phyloP scores from a whole-genome alignment of 2,797 vertebrate genomes.

The Sorex maritimensis region DNA sequence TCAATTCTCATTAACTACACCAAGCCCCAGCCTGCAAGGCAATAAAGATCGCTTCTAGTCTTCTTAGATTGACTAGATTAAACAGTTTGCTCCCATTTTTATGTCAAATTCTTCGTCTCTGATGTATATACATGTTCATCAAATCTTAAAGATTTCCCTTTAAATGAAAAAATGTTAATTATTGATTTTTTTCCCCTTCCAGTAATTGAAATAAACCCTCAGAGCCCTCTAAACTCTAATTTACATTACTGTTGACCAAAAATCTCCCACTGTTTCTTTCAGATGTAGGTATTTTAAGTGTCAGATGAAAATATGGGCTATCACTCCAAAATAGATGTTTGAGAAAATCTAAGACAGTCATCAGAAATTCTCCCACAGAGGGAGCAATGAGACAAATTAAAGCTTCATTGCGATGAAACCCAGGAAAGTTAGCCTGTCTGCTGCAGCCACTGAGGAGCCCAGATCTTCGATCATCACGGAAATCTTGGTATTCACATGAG shows the following conservation, averaged over 20 bases:
- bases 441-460: conserved; percentile 76
- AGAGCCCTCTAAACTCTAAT: conserved; percentile 13
- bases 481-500: conserved; percentile 79
- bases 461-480: conserved; percentile 81
- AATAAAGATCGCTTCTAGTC: not conserved
- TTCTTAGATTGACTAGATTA: not conserved
- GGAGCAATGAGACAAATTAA: conserved; percentile 87
- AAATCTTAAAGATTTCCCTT: conserved; percentile 23
- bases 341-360: conserved; percentile 54
- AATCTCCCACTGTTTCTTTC: conserved; percentile 20
- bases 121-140: not conserved
- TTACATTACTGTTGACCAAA: not conserved
- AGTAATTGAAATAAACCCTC: conserved; percentile 20
- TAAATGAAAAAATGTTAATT: conserved; percentile 25
- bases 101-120: conserved; percentile 7
- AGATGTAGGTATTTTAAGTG: conserved; percentile 12
- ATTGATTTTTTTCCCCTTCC: not conserved
- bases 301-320: conserved; percentile 59
- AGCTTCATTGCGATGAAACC: conserved; percentile 82
- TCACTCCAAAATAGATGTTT: conserved; percentile 77
- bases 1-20: not conserved
- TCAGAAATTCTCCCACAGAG: conserved; percentile 78
- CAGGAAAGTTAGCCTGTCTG: conserved; percentile 71
- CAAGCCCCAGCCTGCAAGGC: not conserved
- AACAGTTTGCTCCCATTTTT: not conserved